phyloP scores from a whole-genome alignment of 1,140 invertebrate genomes.

The Atta colombica region DNA sequence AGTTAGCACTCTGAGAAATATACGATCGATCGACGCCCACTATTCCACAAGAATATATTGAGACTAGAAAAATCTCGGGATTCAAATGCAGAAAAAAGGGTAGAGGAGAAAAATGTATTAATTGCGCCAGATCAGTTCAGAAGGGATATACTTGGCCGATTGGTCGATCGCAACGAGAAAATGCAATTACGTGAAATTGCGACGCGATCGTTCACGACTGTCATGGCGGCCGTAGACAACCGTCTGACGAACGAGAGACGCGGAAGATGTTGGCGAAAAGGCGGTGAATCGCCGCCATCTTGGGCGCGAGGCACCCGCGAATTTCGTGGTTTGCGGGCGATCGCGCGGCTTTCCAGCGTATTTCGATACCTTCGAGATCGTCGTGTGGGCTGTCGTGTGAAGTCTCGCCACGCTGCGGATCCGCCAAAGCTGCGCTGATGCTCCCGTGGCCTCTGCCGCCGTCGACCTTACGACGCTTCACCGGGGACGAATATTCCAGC shows the following conservation, averaged over 20 bases:
- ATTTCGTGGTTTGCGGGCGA: slow-evolving; percentile 70
- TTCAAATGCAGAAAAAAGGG: slow-evolving; percentile 13
- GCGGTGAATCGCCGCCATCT: slow-evolving; percentile 80
- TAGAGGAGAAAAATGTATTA: not conserved
- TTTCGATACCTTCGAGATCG: slow-evolving; percentile 83
- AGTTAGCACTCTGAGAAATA: slow-evolving; percentile 48
- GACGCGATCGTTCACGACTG: slow-evolving; percentile 68
- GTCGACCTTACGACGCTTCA: slow-evolving; percentile 86
- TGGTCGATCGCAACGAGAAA: not conserved
- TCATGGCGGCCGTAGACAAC: slow-evolving; percentile 79
- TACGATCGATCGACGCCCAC: slow-evolving; percentile 24
- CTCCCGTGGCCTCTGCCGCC: slow-evolving; percentile 77
- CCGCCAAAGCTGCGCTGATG: slow-evolving; percentile 72
- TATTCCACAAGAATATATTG: not conserved
- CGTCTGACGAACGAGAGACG: slow-evolving; percentile 8
- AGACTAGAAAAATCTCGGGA: not conserved
- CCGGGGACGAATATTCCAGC: slow-evolving; percentile 85
- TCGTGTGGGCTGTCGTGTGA: slow-evolving; percentile 76
- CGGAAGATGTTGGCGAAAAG: slow-evolving; percentile 31
- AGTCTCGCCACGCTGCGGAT: slow-evolving; percentile 78
- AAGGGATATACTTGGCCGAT: not conserved
- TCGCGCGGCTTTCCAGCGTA: slow-evolving; percentile 78
- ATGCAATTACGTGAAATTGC: slow-evolving; percentile 20
- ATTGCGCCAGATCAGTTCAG: too few relatives aligned
- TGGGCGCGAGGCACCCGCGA: slow-evolving; percentile 69